A percentile compares a stretch with the other conserved stretches of the same genome.
phyloP scores from a whole-genome alignment of 2,113 vertebrate species.

The Trichechus manatus region DNA sequence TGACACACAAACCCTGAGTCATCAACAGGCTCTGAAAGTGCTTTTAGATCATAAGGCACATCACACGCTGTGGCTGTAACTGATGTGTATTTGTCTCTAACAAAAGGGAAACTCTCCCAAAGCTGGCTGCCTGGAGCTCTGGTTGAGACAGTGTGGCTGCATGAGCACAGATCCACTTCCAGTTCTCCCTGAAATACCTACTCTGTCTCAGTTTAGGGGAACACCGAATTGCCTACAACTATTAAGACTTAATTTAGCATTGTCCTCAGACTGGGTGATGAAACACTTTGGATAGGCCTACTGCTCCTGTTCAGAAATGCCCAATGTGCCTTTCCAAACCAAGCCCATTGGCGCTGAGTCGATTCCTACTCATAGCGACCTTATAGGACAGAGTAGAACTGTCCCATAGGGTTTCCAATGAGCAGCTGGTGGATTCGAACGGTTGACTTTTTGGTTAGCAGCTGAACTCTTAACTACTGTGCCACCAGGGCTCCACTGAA shows the following conservation, averaged over 20 bases:
- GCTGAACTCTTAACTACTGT: too few species aligned
- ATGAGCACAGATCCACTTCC: neutral
- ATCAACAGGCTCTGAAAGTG: neutral
- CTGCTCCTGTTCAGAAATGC: slow-evolving; percentile 44
- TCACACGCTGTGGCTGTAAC: neutral
- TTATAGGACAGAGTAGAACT: too few species aligned
- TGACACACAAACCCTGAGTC: neutral
- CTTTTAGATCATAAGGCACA: neutral
- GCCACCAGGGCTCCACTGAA: neutral
- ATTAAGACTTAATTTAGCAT: slow-evolving; percentile 35
- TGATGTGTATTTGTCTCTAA: neutral
- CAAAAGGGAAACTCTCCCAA: neutral
- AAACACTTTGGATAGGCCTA: neutral
- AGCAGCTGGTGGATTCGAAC: too few species aligned
- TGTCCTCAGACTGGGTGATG: slow-evolving; percentile 37
- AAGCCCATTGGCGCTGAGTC: too few species aligned
- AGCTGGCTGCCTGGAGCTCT: neutral
- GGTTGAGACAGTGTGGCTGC: neutral
- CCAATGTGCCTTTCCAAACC: neutral
- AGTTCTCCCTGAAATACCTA: slow-evolving; percentile 41
- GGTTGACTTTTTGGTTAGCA: too few species aligned
- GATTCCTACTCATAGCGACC: too few species aligned
- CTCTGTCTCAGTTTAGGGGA: slow-evolving; percentile 32
- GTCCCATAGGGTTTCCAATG: too few species aligned
- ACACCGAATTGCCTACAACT: neutral